These are phyloP conservation scores for Pluvianellus socialis DNA, from an alignment of 2,113 vertebrate species.

Conservation along the genomic window DNA sequence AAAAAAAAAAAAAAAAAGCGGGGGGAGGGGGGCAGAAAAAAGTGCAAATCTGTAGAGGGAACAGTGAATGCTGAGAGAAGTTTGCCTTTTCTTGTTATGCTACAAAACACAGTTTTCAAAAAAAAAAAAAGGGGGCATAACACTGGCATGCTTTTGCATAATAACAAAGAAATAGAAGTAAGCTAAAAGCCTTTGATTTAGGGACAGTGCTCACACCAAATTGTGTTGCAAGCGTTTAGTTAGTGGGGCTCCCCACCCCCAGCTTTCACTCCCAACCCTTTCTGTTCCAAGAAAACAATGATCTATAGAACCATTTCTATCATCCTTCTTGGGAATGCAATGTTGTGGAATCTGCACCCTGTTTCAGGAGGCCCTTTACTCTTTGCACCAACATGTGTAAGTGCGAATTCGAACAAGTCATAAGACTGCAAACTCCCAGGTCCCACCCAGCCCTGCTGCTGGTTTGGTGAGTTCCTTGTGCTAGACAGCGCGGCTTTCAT, in stretches of 20 bases:
- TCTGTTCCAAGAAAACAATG: neutral
- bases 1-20: neutral
- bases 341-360: neutral
- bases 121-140: neutral
- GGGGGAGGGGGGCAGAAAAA: neutral
- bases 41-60: neutral
- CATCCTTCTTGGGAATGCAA: neutral
- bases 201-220: neutral
- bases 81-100: neutral
- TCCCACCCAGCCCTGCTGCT: constrained; percentile 24
- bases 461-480: constrained; percentile 48
- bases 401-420: neutral
- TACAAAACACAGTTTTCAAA: neutral
- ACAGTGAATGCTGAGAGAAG: neutral
- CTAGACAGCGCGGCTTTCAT: neutral
- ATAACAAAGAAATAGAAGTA: neutral
- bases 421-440: neutral
- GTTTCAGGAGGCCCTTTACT: neutral
- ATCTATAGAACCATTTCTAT: neutral
- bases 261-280: neutral
- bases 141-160: neutral
- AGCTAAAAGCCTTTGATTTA: neutral
- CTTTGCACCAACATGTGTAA: neutral
- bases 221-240: neutral
- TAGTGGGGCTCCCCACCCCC: too few species aligned